Conservation (phyloP, 2,797 vertebrate species). For the Gambelia wislizenii region DNA sequence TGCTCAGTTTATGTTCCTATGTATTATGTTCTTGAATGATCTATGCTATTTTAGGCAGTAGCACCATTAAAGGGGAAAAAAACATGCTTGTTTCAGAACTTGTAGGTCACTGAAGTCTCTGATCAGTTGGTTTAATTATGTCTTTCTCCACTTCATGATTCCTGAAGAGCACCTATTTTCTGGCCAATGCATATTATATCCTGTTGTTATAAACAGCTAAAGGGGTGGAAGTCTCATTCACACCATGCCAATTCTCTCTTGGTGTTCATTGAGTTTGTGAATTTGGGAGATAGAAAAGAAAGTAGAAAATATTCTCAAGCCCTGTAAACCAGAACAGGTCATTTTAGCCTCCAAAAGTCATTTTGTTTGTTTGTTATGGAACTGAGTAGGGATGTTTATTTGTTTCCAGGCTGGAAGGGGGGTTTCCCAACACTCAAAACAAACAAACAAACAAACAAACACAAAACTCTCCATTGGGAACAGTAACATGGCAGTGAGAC, state of each 20-base stretch:
- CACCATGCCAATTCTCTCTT: background rate
- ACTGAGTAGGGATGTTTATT: too few relatives aligned
- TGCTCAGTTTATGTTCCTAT: conserved; percentile 26
- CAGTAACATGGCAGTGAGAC: too few relatives aligned
- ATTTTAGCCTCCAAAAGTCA: too few relatives aligned
- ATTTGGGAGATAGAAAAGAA: too few relatives aligned
- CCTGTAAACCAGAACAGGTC: too few relatives aligned
- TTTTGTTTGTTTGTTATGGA: too few relatives aligned
- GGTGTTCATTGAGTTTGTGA: too few relatives aligned
- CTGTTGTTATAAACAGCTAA: background rate
- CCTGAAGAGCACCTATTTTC: background rate
- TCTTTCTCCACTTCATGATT: conserved; percentile 36
- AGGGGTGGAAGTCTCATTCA: background rate
- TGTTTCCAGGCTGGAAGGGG: too few relatives aligned
- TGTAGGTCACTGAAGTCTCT: background rate
- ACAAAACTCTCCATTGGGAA: too few relatives aligned
- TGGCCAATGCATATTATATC: background rate
- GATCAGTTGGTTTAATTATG: background rate
- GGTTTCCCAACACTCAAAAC: too few relatives aligned
- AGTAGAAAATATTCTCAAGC: too few relatives aligned
- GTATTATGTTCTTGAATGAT: conserved; percentile 20
- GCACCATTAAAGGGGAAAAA: background rate
- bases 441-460: too few relatives aligned
- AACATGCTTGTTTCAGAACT: background rate
- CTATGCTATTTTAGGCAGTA: background rate